phyloP scores from a whole-genome alignment of 1,140 invertebrate species.

The Cydia amplana region DNA sequence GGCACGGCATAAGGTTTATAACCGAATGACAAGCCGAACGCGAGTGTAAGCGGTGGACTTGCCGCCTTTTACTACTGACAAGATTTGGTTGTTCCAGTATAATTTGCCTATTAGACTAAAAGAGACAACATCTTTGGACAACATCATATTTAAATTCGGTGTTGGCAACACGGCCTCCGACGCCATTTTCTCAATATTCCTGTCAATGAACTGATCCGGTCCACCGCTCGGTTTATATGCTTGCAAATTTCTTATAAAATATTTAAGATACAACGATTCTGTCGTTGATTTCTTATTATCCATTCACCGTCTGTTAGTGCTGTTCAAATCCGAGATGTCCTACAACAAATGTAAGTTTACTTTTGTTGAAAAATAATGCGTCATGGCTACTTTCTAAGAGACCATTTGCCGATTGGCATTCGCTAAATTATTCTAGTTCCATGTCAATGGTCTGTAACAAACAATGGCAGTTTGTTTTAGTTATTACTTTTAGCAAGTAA shows the following conservation, averaged over 20 bases:
- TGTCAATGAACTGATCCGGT: constrained; percentile 9
- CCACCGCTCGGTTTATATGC: background rate
- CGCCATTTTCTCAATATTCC: background rate
- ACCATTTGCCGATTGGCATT: constrained; percentile 3
- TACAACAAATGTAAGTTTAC: constrained; percentile 49
- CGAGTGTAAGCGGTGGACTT: too few species aligned
- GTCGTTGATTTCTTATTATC: background rate
- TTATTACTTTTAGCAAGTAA: background rate
- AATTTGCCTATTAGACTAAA: too few species aligned
- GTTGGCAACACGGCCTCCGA: background rate
- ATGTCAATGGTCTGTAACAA: background rate
- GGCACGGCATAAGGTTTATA: too few species aligned
- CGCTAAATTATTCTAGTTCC: background rate
- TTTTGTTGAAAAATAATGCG: constrained; percentile 6
- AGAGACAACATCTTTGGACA: too few species aligned
- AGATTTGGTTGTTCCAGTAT: too few species aligned
- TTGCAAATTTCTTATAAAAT: background rate
- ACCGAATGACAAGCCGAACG: too few species aligned
- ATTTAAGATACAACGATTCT: background rate
- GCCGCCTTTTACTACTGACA: too few species aligned
- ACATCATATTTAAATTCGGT: background rate
- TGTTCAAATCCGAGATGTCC: constrained; percentile 36
- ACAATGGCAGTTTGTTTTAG: background rate
- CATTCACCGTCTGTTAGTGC: background rate
- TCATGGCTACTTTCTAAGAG: constrained; percentile 24